Evolutionary conservation across 2,113 vertebrate species (phyloP), one percentile per base, ranked within the genome.

Genomic region (Brachyhypopomus occidentalis): DNA sequence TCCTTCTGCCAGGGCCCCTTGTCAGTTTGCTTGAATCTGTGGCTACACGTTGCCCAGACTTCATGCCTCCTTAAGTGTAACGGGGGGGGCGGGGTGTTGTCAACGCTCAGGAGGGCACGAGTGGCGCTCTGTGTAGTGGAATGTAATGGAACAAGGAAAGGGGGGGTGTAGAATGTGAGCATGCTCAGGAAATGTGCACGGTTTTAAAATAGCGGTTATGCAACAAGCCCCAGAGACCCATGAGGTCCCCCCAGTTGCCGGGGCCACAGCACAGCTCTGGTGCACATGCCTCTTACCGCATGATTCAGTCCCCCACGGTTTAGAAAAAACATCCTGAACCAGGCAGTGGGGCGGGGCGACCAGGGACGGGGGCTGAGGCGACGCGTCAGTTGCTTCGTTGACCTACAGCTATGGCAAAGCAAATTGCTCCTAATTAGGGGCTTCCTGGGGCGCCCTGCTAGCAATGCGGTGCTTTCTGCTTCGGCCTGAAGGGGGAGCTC

Each of bases 151-250:
- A 11, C 17, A 84, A 66, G 76, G 70, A 4, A 67, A 81, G 71
- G 77, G 74, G 41, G 23, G 41, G 5, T 2, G n/a, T 12, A 25
- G 73, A 79, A 83, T 80, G 58, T 56, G 81, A 81, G 38, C 59
- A 55, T 74, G 78, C 74, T 73, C 41, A 79, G 86, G 86, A 87
- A 86, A 85, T 78, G 80, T 81, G 74, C 80, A 71, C 67, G 71
- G 52, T 75, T 83, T 75, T 86, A 86, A 85, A 86, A 84, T 79
- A 85, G 84, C 12, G 64, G 30, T 89, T 89, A 87, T 69, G 66
- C 86, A 87, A 88, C 30, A 75, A 71, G 67, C 60, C 48, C 12
- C 66, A 7, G 64, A 58, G 64, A 63, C 72, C 81, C 82, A 77
- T 66, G 38, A 80, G 81, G 59, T 71, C 83, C 81, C 34, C 63